Base-by-base conservation (phyloP, 2,113 vertebrate species). In the Lanius ludovicianus region DNA sequence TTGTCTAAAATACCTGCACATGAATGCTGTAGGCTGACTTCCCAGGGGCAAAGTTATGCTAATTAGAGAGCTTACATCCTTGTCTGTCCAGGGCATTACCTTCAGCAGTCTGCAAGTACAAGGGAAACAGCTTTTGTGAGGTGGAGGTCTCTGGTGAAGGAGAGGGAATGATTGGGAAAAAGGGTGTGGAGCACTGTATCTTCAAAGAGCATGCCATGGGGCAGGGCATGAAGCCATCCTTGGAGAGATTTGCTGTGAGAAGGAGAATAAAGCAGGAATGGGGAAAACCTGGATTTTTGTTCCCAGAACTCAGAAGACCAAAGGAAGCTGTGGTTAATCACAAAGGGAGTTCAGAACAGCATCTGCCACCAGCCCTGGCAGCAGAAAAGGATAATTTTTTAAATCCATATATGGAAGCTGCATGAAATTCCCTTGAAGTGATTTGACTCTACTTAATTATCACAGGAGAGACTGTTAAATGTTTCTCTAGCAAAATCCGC, bases 191-290 rank as follows among this genome's bases (percentile, higher is more conserved):
- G 13, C 22, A 28, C 4, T 41, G 4, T 83, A 62, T 68, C 85
- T 93, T 95, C 88, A 94, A 95, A 90, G 85, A 90, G 22, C 18
- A 19, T 5, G 63, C 90, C 76, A 55, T 33, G 41, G 78, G 82
- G 79, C 67, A 88, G 67, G 87, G 87, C 56, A 52, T 55, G 63
- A 90, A 90, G 82, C 63, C 46, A 68, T 47, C 23, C 59, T 86
- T 22, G 18, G 39, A 67, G 39, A 78, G 10, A 42, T 84, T 86
- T 78, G n/a, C 24, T 75, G 14, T 86, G 60, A 70, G 63, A 80
- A 67, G 35, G 15, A 73, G 39, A 84, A 91, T 56, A 68, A 93
- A 94, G 25, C 12, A 95, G 35, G 39, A 35, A 65, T 30, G 25
- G 17, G 42, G 47, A 67, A 63, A 82, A 74, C 22, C 28, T 80